Percentiles rank a stretch among this genome's conserved stretches.
phyloP scores from a whole-genome alignment of 1,140 invertebrate species.

The Stegodyphus dumicola region DNA sequence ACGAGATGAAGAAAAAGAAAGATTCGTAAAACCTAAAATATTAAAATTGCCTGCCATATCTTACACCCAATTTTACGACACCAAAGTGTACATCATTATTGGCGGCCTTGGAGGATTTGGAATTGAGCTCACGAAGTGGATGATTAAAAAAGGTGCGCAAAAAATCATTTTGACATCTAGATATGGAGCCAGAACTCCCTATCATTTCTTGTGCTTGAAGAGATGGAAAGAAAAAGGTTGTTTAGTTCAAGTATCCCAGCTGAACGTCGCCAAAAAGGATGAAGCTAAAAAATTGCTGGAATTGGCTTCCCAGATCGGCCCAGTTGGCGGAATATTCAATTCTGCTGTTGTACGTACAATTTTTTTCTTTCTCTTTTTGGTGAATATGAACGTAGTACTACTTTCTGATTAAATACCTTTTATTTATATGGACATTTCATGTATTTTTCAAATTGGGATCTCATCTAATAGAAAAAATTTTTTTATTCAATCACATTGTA shows the following conservation, averaged over 20 bases:
- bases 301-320: slow-evolving; percentile 77
- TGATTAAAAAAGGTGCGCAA: slow-evolving; percentile 71
- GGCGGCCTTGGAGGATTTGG: slow-evolving; percentile 75
- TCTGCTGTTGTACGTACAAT: slow-evolving; percentile 80
- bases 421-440: no score
- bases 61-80: slow-evolving; percentile 68
- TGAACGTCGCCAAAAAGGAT: slow-evolving; percentile 74
- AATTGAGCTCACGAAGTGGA: slow-evolving; percentile 73
- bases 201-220: slow-evolving; percentile 69
- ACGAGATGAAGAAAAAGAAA: slow-evolving; percentile 66
- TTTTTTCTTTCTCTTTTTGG: slow-evolving; percentile 69
- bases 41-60: slow-evolving; percentile 66
- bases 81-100: slow-evolving; percentile 70
- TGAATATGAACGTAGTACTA: background rate
- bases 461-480: no score
- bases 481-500: no score
- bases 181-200: slow-evolving; percentile 71
- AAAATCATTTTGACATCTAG: slow-evolving; percentile 72
- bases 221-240: slow-evolving; percentile 78
- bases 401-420: no score
- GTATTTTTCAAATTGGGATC: no score
- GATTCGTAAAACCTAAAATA: slow-evolving; percentile 62
- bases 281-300: slow-evolving; percentile 80
- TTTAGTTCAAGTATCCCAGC: slow-evolving; percentile 78
- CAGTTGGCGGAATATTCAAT: slow-evolving; percentile 94